Conservation (phyloP, 2,113 vertebrate species). For the Amblyopsis rosae region DNA sequence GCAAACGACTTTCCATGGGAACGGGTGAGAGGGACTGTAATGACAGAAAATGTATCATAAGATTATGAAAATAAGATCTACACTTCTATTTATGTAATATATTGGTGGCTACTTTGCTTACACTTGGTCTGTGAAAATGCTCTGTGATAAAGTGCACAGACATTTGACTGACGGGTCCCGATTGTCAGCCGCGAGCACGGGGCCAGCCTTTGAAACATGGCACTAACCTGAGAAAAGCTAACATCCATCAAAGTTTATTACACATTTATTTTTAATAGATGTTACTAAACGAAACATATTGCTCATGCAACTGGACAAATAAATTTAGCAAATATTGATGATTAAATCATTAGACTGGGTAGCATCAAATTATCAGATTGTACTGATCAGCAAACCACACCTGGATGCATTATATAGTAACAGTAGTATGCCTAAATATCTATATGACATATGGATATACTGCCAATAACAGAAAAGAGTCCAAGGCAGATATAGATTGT, state of each 20-base stretch:
- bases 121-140: constrained; percentile 66
- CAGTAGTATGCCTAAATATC: too few species aligned
- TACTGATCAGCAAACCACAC: too few species aligned
- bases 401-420: too few species aligned
- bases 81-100: neutral
- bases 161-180: constrained; percentile 37
- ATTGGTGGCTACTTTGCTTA: constrained; percentile 30
- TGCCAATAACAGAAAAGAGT: too few species aligned
- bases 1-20: constrained; percentile 89
- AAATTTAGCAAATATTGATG: neutral
- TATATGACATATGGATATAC: too few species aligned
- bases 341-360: neutral
- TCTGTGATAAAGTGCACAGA: constrained; percentile 40
- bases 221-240: constrained; percentile 27
- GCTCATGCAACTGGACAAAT: constrained; percentile 6
- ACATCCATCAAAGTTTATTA: constrained; percentile 2
- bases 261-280: neutral
- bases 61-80: neutral
- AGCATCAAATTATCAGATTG: too few species aligned
- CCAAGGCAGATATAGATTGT: too few species aligned
- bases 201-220: constrained; percentile 68
- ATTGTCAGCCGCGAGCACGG: constrained; percentile 50
- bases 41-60: constrained; percentile 45
- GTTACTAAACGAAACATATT: neutral
- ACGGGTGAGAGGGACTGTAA: constrained; percentile 83